Base-by-base conservation (phyloP, 2,888 invertebrate genomes). In the Drosophila atroscutellata region DNA sequence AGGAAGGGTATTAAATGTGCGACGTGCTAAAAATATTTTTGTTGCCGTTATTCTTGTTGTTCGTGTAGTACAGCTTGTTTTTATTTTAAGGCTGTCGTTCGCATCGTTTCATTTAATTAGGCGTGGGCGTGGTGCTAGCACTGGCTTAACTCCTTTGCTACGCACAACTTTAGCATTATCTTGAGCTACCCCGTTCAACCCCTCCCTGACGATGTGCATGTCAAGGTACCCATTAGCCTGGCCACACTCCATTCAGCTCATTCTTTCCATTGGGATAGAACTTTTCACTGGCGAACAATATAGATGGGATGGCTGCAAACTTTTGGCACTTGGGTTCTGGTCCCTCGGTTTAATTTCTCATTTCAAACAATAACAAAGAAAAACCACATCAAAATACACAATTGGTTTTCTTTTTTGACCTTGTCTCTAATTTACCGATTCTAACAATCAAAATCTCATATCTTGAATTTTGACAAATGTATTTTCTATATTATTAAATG, bases 71-170 rank as follows among this genome's bases (percentile, higher is more conserved):
- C 58, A 74, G 42, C 49, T 58, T 55, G 72, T 81, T 83, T 75
- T 78, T 59, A 75, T 80, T 74, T 76, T 67, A 57, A 66, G 61
- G 57, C 72, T 60, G 55, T 54, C 66, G 56, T 72, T 77, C 80
- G 68, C 78, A 57, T 57, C 85, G 71, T 87, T 85, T 82, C 72
- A 80, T 86, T 89, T 87, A 86, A 86, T 86, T 89, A 86, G 72
- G 47, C 58, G 60, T 74, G 72, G 71, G 71, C 67, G 69, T 58
- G 77, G 63, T 55, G 49, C 30, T 45, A 26, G 37, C 77, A 62
- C 54, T 30, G 63, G 63, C 76, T 87, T 75, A 80, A 82, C 80
- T 76, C 77, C 59, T 82, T 81, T 69, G 56, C 63, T 55, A 68
- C 62, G 75, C 50, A 54, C 63, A 72, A 54, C 58, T 20, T 72